Base-by-base conservation (phyloP, 1,140 invertebrate species). In the Drosophila takahashii region DNA sequence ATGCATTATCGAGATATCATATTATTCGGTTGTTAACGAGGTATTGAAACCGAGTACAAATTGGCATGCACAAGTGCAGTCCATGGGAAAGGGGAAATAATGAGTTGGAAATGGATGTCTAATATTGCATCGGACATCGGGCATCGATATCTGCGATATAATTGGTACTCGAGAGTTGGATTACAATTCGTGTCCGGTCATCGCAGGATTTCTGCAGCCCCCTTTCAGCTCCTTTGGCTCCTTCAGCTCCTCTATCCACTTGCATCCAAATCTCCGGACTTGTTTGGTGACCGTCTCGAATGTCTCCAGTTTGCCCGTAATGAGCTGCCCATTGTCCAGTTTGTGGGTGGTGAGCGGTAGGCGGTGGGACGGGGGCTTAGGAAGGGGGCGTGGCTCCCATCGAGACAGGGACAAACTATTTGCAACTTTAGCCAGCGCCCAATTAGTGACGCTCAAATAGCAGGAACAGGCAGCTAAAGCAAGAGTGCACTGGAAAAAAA, bases 391-490 rank as follows among this genome's bases (percentile, higher is more conserved):
- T 8, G 29, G 29, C 29, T 32, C 7, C 47, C 39, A 65, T 65
- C 64, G 59, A 70, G 51, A 36, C 45, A 48, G 50, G 60, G 60
- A 56, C 67, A 86, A 87, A 87, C 81, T 86, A 81, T 81, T 81
- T 70, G 78, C 58, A 86, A 87, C 65, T 87, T 76, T 77, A 65
- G 83, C 58, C 75, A 65, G 66, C 66, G 76, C 54, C 83, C 83
- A 86, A 86, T 86, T 86, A 86, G 83, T 87, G 84, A 72, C 75
- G 73, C 83, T 86, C 84, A 87, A 87, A 87, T 79, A 79, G 74
- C 81, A 87, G 67, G 18, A 26, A 34, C 54, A 45, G 47, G n/a
- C 18, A 50, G 26, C 13, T 18, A 1, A 16, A 59, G 15, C 26
- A 39, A 22, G 10, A 44, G 5, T 29, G 18, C 45, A 69, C 61